phyloP scores from a whole-genome alignment of 2,113 vertebrate species.

The Felis chaus region DNA sequence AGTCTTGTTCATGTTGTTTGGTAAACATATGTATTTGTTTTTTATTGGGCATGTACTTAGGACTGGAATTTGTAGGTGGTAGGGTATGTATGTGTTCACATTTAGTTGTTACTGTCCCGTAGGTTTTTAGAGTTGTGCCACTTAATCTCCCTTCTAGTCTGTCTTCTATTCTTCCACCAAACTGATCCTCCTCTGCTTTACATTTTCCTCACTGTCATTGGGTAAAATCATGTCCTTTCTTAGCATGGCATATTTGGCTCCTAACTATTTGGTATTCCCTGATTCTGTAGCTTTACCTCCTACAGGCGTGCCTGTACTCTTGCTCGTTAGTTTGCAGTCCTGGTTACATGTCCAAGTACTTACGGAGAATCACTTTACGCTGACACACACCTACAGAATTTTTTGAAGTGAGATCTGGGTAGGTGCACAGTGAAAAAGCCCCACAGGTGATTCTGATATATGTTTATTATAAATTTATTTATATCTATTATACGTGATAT shows the following conservation, averaged over 20 bases:
- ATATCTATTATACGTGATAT: neutral
- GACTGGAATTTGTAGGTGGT: neutral
- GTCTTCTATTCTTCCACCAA: neutral
- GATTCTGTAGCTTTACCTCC: constrained; percentile 33
- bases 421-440: neutral
- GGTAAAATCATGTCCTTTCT: constrained; percentile 40
- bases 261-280: constrained; percentile 31
- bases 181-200: constrained; percentile 22
- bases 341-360: constrained; percentile 1
- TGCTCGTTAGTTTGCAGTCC: constrained; percentile 27
- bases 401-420: neutral
- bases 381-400: neutral
- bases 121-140: neutral
- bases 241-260: constrained; percentile 5
- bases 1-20: constrained; percentile 52
- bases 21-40: neutral
- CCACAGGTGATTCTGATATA: neutral
- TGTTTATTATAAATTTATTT: neutral
- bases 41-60: neutral
- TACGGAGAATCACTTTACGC: constrained; percentile 10
- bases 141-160: neutral
- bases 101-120: constrained; percentile 5
- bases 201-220: constrained; percentile 11
- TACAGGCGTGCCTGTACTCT: neutral
- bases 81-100: neutral